These are phyloP conservation scores for Pterostichus niger DNA, from an alignment of 2,888 invertebrate genomes.

Conservation along the genomic window DNA sequence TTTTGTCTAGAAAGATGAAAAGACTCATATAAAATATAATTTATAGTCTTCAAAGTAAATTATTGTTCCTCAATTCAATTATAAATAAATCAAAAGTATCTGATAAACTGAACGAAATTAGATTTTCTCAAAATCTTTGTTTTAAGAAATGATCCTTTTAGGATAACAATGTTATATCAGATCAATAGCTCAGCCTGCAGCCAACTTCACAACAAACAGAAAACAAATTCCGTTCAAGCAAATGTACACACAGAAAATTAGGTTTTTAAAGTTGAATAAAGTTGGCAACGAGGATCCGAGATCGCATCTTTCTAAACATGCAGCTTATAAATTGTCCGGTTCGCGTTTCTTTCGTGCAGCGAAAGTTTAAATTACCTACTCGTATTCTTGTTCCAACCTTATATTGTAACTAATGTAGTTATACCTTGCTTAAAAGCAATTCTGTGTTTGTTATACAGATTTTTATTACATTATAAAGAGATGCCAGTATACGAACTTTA, in stretches of 20 bases:
- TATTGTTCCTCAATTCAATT: background rate
- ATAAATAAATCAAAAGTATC: conserved; percentile 1
- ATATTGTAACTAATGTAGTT: conserved; percentile 16
- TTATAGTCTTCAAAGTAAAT: no score
- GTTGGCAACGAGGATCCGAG: conserved; percentile 31
- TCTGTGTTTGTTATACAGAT: background rate
- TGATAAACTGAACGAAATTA: background rate
- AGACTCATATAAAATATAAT: no score
- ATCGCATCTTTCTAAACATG: conserved; percentile 29
- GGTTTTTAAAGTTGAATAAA: conserved; percentile 58
- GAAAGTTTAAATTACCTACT: conserved; percentile 38
- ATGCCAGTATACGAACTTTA: no score
- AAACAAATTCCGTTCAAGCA: conserved; percentile 39
- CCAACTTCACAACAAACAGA: conserved; percentile 25
- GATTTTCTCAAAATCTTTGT: background rate
- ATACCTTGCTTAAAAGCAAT: background rate
- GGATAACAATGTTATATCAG: conserved; percentile 24
- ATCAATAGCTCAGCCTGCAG: conserved; percentile 2
- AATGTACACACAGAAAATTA: conserved; percentile 52
- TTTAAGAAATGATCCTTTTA: conserved; percentile 19
- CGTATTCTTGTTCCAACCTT: background rate
- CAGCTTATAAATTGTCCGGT: conserved; percentile 14
- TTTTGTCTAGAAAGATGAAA: no score
- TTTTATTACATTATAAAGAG: no score
- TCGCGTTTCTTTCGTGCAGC: conserved; percentile 23